phyloP scores from a whole-genome alignment of 2,113 vertebrate species.

The Mus musculus region GRCm39 chr2:170949501-170950000 shows the following conservation, averaged over 20 bases:
- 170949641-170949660: not conserved
- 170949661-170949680: not conserved
- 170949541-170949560: rapidly evolving
- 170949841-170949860: not conserved
- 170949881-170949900: not conserved
- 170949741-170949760: not conserved
- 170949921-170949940: not conserved
- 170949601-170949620: not conserved
- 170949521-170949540: not conserved
- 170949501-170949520: not conserved
- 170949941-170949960: not conserved
- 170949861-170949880: not conserved
- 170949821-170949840: not conserved
- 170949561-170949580: not conserved
- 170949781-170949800: not conserved
- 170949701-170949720: not conserved
- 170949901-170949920: too few species aligned
- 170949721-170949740: not conserved
- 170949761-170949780: not conserved
- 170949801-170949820: not conserved
- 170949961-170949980: not conserved
- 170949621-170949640: not conserved
- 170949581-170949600: not conserved
- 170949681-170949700: not conserved
- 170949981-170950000: not conserved